These are phyloP conservation scores for Neoaliturus tenellus DNA, from an alignment of 2,888 invertebrate species.

Conservation along the genomic window DNA sequence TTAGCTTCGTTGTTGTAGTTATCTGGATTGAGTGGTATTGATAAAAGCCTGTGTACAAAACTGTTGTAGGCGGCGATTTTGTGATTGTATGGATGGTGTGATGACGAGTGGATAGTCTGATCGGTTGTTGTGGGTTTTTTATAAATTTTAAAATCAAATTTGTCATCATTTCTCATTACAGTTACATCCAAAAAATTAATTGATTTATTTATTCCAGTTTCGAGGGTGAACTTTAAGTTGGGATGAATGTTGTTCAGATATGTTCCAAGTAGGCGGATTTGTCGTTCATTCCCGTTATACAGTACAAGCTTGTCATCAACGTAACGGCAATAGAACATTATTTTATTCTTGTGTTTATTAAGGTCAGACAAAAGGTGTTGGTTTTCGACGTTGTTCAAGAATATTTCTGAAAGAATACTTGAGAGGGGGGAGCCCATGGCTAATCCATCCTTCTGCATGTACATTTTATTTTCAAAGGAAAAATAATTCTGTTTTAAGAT, in stretches of 20 bases:
- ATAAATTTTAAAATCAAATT: neutral
- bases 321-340: neutral
- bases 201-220: neutral
- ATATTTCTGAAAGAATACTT: neutral
- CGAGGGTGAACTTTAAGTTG: neutral
- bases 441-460: neutral
- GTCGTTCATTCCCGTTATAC: neutral
- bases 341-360: neutral
- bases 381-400: neutral
- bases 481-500: slow-evolving; percentile 24
- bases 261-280: neutral
- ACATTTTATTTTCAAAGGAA: neutral
- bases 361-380: neutral
- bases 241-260: neutral
- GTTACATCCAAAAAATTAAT: neutral
- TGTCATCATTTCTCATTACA: neutral
- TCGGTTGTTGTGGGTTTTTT: neutral
- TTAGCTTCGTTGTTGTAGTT: neutral
- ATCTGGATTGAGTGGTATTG: neutral
- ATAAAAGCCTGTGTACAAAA: neutral
- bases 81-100: slow-evolving; percentile 1
- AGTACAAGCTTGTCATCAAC: neutral
- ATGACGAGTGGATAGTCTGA: neutral
- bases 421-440: neutral
- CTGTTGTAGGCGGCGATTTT: neutral